phyloP scores from a whole-genome alignment of 2,113 vertebrate species.

The Climacteris rufus region DNA sequence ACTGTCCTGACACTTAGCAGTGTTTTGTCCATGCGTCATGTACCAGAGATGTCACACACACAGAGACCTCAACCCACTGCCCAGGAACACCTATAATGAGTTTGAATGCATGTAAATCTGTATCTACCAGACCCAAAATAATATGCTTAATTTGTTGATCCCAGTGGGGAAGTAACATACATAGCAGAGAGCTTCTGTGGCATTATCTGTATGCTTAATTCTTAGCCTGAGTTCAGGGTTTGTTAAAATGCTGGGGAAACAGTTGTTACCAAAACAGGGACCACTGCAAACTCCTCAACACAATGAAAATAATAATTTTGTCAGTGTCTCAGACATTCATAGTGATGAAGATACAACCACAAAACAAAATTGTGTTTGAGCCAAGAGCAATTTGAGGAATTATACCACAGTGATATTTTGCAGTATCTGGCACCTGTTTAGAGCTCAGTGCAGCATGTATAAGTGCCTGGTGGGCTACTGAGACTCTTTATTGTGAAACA shows the following conservation, averaged over 20 bases:
- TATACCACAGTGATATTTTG: background rate
- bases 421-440: background rate
- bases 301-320: background rate
- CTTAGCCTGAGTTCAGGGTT: background rate
- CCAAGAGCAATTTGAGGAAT: background rate
- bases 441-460: background rate
- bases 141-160: background rate
- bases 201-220: background rate
- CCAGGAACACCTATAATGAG: background rate
- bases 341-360: background rate
- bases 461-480: background rate
- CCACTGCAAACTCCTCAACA: background rate
- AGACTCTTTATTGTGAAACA: background rate
- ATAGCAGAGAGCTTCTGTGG: background rate
- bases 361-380: background rate
- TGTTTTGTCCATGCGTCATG: background rate
- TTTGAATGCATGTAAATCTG: background rate
- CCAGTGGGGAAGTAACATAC: background rate
- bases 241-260: background rate
- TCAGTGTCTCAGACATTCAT: background rate
- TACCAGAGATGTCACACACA: rapidly evolving
- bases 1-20: background rate
- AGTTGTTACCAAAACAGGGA: rapidly evolving
- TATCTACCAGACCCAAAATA: background rate
- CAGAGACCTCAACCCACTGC: background rate